Conservation (phyloP, 1,140 invertebrate genomes). For the Pseudomyrmex dendroicus region DNA sequence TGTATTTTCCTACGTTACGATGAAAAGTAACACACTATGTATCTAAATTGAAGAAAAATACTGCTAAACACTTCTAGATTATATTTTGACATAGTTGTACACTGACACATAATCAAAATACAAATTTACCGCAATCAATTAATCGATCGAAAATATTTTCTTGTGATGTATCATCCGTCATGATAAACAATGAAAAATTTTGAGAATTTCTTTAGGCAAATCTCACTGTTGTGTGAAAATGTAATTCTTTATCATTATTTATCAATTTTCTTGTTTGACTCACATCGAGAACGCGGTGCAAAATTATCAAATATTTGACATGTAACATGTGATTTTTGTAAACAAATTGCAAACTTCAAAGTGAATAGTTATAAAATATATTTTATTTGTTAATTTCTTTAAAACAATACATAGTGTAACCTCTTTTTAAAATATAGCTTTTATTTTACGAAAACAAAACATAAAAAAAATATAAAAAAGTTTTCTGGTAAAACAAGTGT, state of each 20-base stretch:
- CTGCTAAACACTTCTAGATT: too few relatives aligned
- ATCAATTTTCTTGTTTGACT: slow-evolving; percentile 9
- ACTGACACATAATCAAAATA: too few relatives aligned
- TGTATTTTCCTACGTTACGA: neutral
- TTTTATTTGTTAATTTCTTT: neutral
- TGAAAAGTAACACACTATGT: too few relatives aligned
- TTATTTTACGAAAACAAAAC: too few relatives aligned
- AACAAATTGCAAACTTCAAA: slow-evolving; percentile 28
- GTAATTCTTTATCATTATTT: neutral
- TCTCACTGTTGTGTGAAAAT: neutral
- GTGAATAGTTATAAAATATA: neutral
- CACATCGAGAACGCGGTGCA: neutral
- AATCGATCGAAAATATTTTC: slow-evolving; percentile 40
- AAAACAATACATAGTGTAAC: too few relatives aligned
- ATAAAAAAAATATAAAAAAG: too few relatives aligned
- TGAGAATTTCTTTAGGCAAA: neutral
- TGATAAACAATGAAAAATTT: slow-evolving; percentile 23
- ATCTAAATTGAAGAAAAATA: too few relatives aligned
- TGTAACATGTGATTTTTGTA: neutral
- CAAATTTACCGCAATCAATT: slow-evolving; percentile 42
- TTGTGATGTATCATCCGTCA: slow-evolving; percentile 17
- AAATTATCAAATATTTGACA: slow-evolving; percentile 17
- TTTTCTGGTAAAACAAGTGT: too few relatives aligned
- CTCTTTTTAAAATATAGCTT: too few relatives aligned
- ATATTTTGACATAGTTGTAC: too few relatives aligned